phyloP scores from a whole-genome alignment of 2,797 vertebrate genomes.

The Myotis daubentonii region DNA sequence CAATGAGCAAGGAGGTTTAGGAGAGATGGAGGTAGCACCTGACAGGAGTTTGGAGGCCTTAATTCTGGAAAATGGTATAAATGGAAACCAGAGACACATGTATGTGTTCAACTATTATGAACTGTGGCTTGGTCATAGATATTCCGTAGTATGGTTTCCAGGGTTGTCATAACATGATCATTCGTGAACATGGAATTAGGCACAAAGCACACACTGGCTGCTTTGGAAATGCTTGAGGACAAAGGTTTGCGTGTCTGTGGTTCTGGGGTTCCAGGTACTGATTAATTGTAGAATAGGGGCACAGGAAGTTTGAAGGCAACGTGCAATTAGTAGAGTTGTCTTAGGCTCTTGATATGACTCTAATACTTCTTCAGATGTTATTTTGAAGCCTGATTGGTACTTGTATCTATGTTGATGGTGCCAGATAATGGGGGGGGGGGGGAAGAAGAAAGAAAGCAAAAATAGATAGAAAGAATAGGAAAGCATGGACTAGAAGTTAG shows the following conservation, averaged over 20 bases:
- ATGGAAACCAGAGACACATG: neutral
- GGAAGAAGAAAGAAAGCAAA: neutral
- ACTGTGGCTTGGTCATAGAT: neutral
- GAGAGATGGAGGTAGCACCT: neutral
- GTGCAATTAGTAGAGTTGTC: neutral
- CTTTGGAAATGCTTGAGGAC: neutral
- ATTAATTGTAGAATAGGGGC: neutral
- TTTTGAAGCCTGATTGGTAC: neutral
- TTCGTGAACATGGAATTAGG: neutral
- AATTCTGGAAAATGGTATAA: neutral
- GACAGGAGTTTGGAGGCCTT: neutral
- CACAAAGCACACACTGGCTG: neutral
- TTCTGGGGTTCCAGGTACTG: neutral
- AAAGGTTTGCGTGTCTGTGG: neutral
- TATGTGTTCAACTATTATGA: neutral
- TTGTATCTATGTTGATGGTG: neutral
- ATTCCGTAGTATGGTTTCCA: neutral
- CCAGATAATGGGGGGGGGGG: neutral
- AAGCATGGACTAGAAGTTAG: neutral
- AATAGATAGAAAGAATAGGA: neutral
- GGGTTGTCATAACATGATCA: neutral
- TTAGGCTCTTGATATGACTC: neutral
- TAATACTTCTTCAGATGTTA: neutral
- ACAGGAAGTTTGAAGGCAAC: neutral
- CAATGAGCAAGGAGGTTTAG: neutral